phyloP scores from a whole-genome alignment of 2,797 vertebrate species.

The Notolabrus celidotus region DNA sequence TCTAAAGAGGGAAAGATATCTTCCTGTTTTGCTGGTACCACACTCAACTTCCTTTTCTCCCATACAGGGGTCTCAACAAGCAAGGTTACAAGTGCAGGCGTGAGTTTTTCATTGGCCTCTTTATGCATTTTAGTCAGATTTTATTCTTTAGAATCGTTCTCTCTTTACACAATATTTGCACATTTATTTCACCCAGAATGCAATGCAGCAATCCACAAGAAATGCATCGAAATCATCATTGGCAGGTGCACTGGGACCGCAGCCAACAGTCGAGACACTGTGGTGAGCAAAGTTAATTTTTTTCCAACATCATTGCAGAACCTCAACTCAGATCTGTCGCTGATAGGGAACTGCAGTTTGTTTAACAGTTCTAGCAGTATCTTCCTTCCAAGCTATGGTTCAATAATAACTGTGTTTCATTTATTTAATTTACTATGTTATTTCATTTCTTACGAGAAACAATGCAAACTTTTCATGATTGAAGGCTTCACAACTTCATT shows the following conservation, averaged over 20 bases:
- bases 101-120: slow-evolving; percentile 82
- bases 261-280: slow-evolving; percentile 93
- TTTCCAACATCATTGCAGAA: background rate
- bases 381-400: background rate
- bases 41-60: slow-evolving; percentile 42
- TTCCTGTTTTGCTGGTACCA: slow-evolving; percentile 4
- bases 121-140: background rate
- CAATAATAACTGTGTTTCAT: background rate
- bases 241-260: slow-evolving; percentile 96
- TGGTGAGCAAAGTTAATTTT: slow-evolving; percentile 74
- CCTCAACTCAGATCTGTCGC: slow-evolving; percentile 4
- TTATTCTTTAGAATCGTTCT: background rate
- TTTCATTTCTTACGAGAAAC: background rate
- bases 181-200: slow-evolving; percentile 89
- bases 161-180: slow-evolving; percentile 7
- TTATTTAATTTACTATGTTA: background rate
- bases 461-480: background rate
- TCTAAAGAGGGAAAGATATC: slow-evolving; percentile 1
- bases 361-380: background rate
- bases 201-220: slow-evolving; percentile 98
- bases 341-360: background rate
- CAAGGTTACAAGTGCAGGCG: slow-evolving; percentile 98
- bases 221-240: slow-evolving; percentile 97
- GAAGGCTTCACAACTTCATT: background rate
- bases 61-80: slow-evolving; percentile 96